Evolutionary conservation across 2,797 vertebrate species (phyloP), one percentile per base, ranked within the genome.

Genomic region (Tangara arthus): DNA sequence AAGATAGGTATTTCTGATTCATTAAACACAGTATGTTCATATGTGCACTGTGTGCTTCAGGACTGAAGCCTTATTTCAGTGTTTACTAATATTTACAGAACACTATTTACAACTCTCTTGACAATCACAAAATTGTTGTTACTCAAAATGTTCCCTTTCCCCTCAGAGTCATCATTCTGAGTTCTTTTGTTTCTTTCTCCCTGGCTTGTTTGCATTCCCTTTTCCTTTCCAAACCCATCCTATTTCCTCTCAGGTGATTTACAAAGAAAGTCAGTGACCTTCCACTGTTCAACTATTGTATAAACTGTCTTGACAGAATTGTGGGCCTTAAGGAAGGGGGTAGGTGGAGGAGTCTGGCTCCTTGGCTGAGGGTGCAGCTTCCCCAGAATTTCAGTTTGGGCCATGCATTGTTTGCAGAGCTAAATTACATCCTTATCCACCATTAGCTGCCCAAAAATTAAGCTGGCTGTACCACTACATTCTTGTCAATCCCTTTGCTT

Each of bases 61-160:
- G 42, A 79, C 66, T 2, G 2, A 19, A 84, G 21, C 52, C 46
- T 69, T 73, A 50, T 75, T 87, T 82, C 57, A 61, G 9, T 73
- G 50, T 66, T 85, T 82, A 61, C 73, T 93, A 91, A 83, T 68
- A 90, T 88, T 91, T 83, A 71, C 23, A 86, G 69, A 87, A 72
- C 9, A 56, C 8, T 84, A 37, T 82, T 76, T 84, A 66, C 15
- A 46, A 0, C 8, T 68, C 26, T 75, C 16, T 68, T 68, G 47
- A 64, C 34, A 79, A 72, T 78, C 34, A 73, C 15, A 16, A 82
- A 88, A 60, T 49, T 14, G 1, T 35, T 50, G 4, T 63, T 93
- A n/a, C 30, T 65, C 47, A 72, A 20, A 91, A 84, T 22, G 34
- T 60, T 82, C 30, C 26, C 59, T 90, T 86, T 86, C 2, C 11